Evolutionary conservation across 2,888 invertebrate species (phyloP).

Genomic region (Philereme vetulata): DNA sequence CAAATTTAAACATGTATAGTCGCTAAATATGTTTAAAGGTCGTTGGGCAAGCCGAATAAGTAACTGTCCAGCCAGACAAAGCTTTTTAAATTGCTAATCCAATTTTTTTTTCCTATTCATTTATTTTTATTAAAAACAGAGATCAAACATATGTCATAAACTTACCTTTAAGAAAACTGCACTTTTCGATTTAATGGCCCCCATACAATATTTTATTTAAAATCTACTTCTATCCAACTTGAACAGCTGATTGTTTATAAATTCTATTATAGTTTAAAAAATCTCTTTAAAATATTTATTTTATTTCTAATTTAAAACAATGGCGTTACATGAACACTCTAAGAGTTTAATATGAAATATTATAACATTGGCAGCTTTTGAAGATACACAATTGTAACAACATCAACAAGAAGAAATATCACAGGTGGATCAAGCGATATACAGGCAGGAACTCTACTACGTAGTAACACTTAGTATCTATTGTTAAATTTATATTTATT

Average conservation of each 20-base stretch:
- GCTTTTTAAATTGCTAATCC: too few relatives aligned
- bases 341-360: slow-evolving; percentile 55
- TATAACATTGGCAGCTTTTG: slow-evolving; percentile 63
- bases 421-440: slow-evolving; percentile 78
- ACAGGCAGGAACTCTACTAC: slow-evolving; percentile 79
- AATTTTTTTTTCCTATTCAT: too few relatives aligned
- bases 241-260: not conserved
- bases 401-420: slow-evolving; percentile 71
- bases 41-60: too few relatives aligned
- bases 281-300: too few relatives aligned
- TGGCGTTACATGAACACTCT: slow-evolving; percentile 61
- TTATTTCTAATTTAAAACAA: slow-evolving; percentile 38
- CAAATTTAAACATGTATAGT: too few relatives aligned
- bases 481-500: slow-evolving; percentile 51
- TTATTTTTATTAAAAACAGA: too few relatives aligned
- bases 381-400: slow-evolving; percentile 54
- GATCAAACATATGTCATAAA: slow-evolving; percentile 2
- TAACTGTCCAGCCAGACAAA: too few relatives aligned
- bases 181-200: slow-evolving; percentile 77
- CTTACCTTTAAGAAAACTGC: slow-evolving; percentile 68
- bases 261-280: too few relatives aligned
- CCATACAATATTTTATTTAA: slow-evolving; percentile 66
- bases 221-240: not conserved
- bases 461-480: slow-evolving; percentile 54
- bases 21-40: too few relatives aligned